Percentiles rank a stretch among this genome's conserved stretches.
Conservation (phyloP, 2,888 invertebrate genomes). For the Sarcophaga rosellei region DNA sequence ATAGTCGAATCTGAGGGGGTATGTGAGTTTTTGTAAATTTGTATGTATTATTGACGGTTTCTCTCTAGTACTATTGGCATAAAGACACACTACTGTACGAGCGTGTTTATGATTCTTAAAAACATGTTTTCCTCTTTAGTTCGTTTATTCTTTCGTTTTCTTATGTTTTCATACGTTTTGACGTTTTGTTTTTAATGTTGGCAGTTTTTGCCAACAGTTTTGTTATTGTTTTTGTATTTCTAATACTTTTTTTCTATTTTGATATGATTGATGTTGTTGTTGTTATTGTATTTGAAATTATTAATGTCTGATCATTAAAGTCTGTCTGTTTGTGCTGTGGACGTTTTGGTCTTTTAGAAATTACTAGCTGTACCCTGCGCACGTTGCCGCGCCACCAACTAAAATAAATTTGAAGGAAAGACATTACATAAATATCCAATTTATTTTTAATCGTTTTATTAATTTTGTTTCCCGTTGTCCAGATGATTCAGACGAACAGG, state of each 20-base stretch:
- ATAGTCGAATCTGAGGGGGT: too few species aligned
- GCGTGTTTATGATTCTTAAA: constrained; percentile 17
- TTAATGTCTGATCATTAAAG: constrained; percentile 48
- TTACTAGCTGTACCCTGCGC: too few species aligned
- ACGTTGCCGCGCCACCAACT: too few species aligned
- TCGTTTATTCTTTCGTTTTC: not conserved
- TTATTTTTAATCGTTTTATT: too few species aligned
- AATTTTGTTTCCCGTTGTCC: too few species aligned
- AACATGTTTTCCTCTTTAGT: not conserved
- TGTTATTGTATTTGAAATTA: constrained; percentile 23
- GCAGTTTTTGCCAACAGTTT: constrained; percentile 51
- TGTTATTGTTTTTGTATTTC: constrained; percentile 13
- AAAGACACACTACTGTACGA: constrained; percentile 52
- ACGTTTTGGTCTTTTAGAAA: constrained; percentile 32
- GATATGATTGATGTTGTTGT: constrained; percentile 22
- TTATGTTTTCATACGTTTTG: not conserved
- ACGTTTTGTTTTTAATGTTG: constrained; percentile 23
- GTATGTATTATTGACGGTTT: not conserved
- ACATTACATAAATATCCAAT: too few species aligned
- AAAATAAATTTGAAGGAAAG: too few species aligned
- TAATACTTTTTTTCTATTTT: constrained; percentile 11
- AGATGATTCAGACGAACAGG: too few species aligned
- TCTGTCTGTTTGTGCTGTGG: constrained; percentile 1
- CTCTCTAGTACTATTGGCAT: constrained; percentile 40
- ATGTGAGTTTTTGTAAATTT: not conserved